Conservation (phyloP, 2,888 invertebrate genomes). For the Pristionchus mayeri region DNA sequence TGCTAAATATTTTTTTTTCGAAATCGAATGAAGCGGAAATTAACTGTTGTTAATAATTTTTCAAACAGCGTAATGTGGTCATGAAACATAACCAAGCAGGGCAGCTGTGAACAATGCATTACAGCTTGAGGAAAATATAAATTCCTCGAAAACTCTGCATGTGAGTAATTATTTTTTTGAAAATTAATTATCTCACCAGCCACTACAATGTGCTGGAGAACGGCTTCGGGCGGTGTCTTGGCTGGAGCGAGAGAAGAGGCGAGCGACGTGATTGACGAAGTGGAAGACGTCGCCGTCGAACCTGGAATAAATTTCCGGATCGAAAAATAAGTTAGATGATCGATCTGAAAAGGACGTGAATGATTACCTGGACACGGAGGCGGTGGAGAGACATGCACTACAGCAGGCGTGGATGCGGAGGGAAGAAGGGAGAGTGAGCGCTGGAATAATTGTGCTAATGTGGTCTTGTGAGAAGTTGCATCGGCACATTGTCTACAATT, state of each 20-base stretch:
- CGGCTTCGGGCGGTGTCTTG: not conserved
- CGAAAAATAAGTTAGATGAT: too few species aligned
- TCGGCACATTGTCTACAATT: not conserved
- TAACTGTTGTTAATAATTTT: too few species aligned
- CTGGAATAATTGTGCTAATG: slow-evolving; percentile 45
- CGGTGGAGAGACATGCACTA: slow-evolving; percentile 47
- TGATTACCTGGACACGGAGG: slow-evolving; percentile 50
- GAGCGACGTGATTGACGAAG: slow-evolving; percentile 1
- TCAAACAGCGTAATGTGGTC: too few species aligned
- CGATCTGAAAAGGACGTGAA: too few species aligned
- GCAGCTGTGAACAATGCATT: too few species aligned
- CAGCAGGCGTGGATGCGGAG: slow-evolving; percentile 47
- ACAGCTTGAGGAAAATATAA: too few species aligned
- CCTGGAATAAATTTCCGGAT: too few species aligned
- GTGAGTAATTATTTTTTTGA: too few species aligned
- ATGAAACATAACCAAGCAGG: too few species aligned
- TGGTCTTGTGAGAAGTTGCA: not conserved
- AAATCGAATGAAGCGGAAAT: too few species aligned
- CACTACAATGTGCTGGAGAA: slow-evolving; percentile 8
- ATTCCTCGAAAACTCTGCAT: too few species aligned
- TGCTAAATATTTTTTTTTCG: too few species aligned
- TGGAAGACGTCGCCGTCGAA: slow-evolving; percentile 14
- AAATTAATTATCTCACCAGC: not conserved
- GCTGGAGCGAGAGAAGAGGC: not conserved
- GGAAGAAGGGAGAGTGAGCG: slow-evolving; percentile 44